Percentiles rank a stretch among this genome's conserved stretches.
phyloP scores from a whole-genome alignment of 2,888 invertebrate genomes.

The Tenthredo livida region DNA sequence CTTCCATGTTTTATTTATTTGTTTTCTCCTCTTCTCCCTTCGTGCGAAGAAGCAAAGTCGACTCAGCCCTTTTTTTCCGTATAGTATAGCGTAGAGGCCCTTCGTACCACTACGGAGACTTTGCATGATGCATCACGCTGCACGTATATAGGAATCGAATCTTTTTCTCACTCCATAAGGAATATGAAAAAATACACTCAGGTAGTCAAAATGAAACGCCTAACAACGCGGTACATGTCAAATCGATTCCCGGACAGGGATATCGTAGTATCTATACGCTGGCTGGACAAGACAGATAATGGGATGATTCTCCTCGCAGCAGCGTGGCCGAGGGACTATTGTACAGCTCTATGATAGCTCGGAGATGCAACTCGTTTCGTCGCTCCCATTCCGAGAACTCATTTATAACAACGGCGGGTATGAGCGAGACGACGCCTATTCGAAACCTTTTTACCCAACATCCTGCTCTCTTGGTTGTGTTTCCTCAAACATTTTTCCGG shows the following conservation, averaged over 20 bases:
- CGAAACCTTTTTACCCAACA: constrained; percentile 24
- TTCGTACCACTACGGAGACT: background rate
- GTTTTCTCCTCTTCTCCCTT: background rate
- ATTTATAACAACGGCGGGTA: constrained; percentile 11
- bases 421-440: constrained; percentile 10
- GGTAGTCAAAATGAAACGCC: background rate
- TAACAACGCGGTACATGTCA: background rate
- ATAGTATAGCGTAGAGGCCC: background rate
- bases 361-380: constrained; percentile 24
- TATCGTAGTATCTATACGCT: background rate
- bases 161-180: background rate
- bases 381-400: constrained; percentile 30
- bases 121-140: background rate
- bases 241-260: constrained; percentile 5
- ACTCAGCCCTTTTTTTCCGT: background rate
- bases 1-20: constrained; percentile 38
- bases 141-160: background rate
- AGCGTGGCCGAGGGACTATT: background rate
- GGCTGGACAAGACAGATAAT: background rate
- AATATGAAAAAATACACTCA: background rate
- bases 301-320: constrained; percentile 25
- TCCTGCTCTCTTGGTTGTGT: background rate
- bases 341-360: background rate
- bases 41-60: background rate
- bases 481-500: constrained; percentile 9